Evolutionary conservation across 2,888 invertebrate genomes (phyloP).

Genomic region (Lymantria monacha): DNA sequence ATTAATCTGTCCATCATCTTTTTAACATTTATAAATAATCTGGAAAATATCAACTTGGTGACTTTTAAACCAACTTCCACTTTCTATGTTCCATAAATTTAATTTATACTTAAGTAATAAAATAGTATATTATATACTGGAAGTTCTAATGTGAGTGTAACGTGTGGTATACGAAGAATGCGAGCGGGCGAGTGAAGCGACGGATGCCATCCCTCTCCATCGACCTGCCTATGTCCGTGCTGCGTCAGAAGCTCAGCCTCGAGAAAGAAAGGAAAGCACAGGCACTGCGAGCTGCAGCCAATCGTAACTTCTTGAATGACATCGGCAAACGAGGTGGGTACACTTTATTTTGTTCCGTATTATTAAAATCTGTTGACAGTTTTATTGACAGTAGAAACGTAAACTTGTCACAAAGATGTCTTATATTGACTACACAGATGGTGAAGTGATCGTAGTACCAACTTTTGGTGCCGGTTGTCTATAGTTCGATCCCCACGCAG

Average conservation of each 20-base stretch:
- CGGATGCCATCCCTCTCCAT: slow-evolving; percentile 89
- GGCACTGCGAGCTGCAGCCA: slow-evolving; percentile 81
- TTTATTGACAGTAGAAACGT: too few species aligned
- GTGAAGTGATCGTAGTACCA: too few species aligned
- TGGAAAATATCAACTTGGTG: too few species aligned
- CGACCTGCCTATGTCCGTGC: slow-evolving; percentile 92
- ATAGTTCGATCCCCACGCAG: too few species aligned
- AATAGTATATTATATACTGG: neutral
- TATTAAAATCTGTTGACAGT: neutral
- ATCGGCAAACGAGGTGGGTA: slow-evolving; percentile 87
- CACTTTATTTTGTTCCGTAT: neutral
- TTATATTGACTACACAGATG: too few species aligned
- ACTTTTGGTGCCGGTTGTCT: too few species aligned
- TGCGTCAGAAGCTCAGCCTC: slow-evolving; percentile 89
- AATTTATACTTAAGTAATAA: neutral
- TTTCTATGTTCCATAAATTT: too few species aligned
- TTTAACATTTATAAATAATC: too few species aligned
- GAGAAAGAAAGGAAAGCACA: slow-evolving; percentile 89
- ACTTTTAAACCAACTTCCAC: too few species aligned
- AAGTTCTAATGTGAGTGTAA: slow-evolving; percentile 31
- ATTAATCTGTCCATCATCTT: too few species aligned
- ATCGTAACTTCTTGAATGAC: slow-evolving; percentile 87
- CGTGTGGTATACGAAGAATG: slow-evolving; percentile 50
- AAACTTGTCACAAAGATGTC: too few species aligned
- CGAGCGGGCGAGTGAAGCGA: slow-evolving; percentile 76